Percentiles rank a stretch among this genome's conserved stretches.
phyloP scores from a whole-genome alignment of 2,797 vertebrate species.

The Chromis chromis region DNA sequence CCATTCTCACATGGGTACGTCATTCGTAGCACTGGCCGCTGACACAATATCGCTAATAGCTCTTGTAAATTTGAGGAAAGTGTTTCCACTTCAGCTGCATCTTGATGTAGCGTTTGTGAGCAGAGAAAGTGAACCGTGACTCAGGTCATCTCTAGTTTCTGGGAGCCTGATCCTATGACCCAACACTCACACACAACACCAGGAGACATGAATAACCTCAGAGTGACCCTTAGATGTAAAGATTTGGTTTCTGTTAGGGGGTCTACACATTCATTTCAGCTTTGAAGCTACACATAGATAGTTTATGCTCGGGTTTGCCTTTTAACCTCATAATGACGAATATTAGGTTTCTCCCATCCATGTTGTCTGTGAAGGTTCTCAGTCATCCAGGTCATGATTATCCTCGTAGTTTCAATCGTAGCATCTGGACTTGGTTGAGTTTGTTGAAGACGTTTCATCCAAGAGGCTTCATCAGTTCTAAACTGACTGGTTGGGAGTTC shows the following conservation, averaged over 20 bases:
- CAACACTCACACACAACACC: constrained; percentile 17
- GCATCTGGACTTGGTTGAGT: too few relatives aligned
- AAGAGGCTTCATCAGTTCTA: too few relatives aligned
- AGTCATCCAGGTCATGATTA: too few relatives aligned
- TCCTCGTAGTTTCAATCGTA: too few relatives aligned
- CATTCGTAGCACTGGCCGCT: background rate
- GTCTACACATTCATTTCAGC: background rate
- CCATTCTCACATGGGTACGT: background rate
- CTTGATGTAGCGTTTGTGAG: constrained; percentile 49
- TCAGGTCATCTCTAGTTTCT: constrained; percentile 71
- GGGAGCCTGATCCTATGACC: constrained; percentile 64
- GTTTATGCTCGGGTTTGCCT: background rate
- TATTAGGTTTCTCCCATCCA: too few relatives aligned
- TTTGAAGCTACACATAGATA: background rate
- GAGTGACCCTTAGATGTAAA: background rate
- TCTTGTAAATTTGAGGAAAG: constrained; percentile 56
- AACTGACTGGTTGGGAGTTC: too few relatives aligned
- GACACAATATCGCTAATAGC: constrained; percentile 50
- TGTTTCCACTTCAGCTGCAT: constrained; percentile 51
- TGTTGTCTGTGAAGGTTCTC: too few relatives aligned
- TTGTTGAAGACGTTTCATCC: too few relatives aligned
- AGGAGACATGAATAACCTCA: background rate
- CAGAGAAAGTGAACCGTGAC: constrained; percentile 75
- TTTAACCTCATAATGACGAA: too few relatives aligned
- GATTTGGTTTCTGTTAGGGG: background rate